Base-by-base conservation (phyloP, 2,113 vertebrate genomes). In the Sinocyclocheilus anshuiensis region DNA sequence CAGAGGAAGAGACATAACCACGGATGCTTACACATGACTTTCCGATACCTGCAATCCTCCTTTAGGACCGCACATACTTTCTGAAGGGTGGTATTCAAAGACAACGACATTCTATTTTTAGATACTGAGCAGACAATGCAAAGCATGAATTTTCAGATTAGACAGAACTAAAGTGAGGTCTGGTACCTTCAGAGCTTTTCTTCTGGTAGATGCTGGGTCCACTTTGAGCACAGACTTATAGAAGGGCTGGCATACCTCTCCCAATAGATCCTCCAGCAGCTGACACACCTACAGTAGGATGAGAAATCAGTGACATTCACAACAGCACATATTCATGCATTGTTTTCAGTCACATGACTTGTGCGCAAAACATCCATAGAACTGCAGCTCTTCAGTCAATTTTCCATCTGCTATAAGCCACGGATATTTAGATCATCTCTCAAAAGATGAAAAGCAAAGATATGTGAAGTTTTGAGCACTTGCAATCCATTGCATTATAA, bases 1-100 rank as follows among this genome's bases (percentile, higher is more conserved):
- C 97, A 98, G 86, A 97, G 94, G 77, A 97, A 95, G 26, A 98
- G 95, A 29, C 96, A 94, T 0, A 92, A 94, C 96, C 96, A 98
- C 15, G 97, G 96, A 13, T 80, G 90, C 59, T 91, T 86, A 24
- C 86, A 96, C 50, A 84, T 86, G 0, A 1, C 26, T 0, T 69
- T 8, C 1, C 88, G 87, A 87, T 90, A 93, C 3, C 1, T 0
- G 53, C 89, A 78, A 0, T 90, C 90, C 13, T 91, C 89, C 9
- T 89, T 83, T 0, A 91, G 84, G 39, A 94, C 80, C 82, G 88
- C 90, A 33, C 81, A 85, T 9, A 39, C 86, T 84, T 90, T 91
- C 94, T 94, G 75, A 42, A 74, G 48, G 2, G 59, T 29, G 39
- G 6, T 16, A 42, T 42, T 61, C 2, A n/a, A 71, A 71, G 11